These are phyloP conservation scores for Drosophila eugracilis DNA, from an alignment of 1,140 invertebrate genomes.

Conservation along the genomic window DNA sequence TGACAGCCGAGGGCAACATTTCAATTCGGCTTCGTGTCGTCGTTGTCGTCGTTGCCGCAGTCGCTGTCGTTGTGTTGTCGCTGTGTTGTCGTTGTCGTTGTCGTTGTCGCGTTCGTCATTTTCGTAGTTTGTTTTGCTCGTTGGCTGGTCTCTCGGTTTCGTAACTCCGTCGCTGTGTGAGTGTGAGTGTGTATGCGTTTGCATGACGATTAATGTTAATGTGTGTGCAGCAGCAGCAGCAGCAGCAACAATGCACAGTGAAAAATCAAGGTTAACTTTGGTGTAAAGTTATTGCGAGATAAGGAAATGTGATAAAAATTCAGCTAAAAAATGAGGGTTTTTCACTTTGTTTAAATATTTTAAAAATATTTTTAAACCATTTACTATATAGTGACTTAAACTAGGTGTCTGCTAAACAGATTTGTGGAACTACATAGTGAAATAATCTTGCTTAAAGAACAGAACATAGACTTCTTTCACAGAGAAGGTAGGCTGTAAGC, in stretches of 20 bases:
- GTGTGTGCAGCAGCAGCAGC: constrained; percentile 41
- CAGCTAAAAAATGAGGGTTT: too few species aligned
- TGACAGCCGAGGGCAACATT: constrained; percentile 72
- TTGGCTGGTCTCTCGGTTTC: constrained; percentile 40
- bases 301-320: not conserved
- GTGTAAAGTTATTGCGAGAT: not conserved
- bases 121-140: constrained; percentile 49
- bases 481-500: too few species aligned
- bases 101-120: constrained; percentile 43
- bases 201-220: constrained; percentile 57
- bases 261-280: not conserved
- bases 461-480: too few species aligned
- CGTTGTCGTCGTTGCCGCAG: constrained; percentile 22
- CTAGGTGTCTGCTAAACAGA: too few species aligned
- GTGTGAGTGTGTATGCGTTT: constrained; percentile 29
- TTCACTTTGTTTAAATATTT: too few species aligned
- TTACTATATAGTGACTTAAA: too few species aligned
- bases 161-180: constrained; percentile 45
- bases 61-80: constrained; percentile 17
- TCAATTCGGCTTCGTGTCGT: constrained; percentile 65
- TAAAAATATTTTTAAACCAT: too few species aligned
- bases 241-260: constrained; percentile 14
- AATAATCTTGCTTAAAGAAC: too few species aligned
- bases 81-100: constrained; percentile 22
- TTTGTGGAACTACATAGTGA: too few species aligned